phyloP scores from a whole-genome alignment of 2,888 invertebrate genomes.

The Acleris holmiana region DNA sequence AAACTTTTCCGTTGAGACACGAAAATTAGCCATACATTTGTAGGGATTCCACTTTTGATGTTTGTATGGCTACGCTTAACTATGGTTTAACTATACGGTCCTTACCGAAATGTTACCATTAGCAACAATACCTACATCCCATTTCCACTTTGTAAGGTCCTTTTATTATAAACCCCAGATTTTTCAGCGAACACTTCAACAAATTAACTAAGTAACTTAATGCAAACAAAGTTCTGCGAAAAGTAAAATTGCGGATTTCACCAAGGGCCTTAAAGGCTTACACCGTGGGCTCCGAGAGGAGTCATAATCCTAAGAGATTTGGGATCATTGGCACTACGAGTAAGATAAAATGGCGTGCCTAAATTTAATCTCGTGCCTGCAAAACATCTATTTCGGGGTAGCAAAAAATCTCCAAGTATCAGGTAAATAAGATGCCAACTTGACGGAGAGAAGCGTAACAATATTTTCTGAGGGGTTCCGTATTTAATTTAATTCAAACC shows the following conservation, averaged over 20 bases:
- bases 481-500: neutral
- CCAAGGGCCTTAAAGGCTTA: neutral
- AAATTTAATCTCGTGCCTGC: constrained; percentile 23
- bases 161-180: neutral
- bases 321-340: neutral
- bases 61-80: no score
- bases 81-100: no score
- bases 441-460: neutral
- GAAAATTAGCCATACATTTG: no score
- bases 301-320: neutral
- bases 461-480: constrained; percentile 1
- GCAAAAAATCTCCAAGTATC: neutral
- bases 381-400: constrained; percentile 22
- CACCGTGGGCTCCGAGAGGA: neutral
- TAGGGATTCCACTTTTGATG: no score
- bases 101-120: no score
- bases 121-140: no score
- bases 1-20: no score
- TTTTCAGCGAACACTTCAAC: constrained; percentile 5
- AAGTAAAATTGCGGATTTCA: constrained; percentile 13
- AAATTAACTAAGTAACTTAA: constrained; percentile 10
- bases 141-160: neutral
- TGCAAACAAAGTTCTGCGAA: constrained; percentile 21
- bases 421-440: constrained; percentile 18
- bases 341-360: constrained; percentile 9